Conservation (phyloP, 2,888 invertebrate species). For the Hypsopygia costalis region DNA sequence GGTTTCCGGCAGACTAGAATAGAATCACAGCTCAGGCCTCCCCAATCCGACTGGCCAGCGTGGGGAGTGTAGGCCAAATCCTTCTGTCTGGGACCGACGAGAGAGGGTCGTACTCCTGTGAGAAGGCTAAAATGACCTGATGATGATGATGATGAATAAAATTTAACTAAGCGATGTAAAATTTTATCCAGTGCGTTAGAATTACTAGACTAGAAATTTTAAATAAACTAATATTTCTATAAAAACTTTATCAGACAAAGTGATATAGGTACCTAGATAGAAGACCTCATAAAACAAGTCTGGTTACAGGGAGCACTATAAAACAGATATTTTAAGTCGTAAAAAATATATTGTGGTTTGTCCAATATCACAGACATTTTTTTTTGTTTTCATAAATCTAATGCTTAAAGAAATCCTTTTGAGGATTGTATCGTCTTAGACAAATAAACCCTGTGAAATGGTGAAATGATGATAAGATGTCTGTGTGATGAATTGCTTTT, state of each 20-base stretch:
- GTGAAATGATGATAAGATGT: neutral
- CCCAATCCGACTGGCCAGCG: too few species aligned
- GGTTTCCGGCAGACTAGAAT: too few species aligned
- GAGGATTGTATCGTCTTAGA: neutral
- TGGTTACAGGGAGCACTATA: neutral
- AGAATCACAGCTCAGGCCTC: too few species aligned
- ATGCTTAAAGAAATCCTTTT: neutral
- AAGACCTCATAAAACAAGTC: conserved; percentile 5
- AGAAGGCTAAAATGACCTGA: too few species aligned
- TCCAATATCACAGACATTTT: neutral
- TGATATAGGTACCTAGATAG: too few species aligned
- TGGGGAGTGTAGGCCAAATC: too few species aligned
- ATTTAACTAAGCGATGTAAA: too few species aligned
- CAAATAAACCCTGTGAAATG: neutral
- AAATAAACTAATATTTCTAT: neutral
- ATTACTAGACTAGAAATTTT: neutral
- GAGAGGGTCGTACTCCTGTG: too few species aligned
- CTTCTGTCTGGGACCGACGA: too few species aligned
- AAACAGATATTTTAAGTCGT: conserved; percentile 3
- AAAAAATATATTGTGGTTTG: conserved; percentile 3
- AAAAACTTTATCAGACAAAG: neutral
- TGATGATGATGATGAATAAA: too few species aligned
- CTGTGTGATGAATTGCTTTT: neutral
- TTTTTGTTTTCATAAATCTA: neutral
- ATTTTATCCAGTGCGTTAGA: neutral